Conservation (phyloP, 2,888 invertebrate species). For the Dasypolia templi region DNA sequence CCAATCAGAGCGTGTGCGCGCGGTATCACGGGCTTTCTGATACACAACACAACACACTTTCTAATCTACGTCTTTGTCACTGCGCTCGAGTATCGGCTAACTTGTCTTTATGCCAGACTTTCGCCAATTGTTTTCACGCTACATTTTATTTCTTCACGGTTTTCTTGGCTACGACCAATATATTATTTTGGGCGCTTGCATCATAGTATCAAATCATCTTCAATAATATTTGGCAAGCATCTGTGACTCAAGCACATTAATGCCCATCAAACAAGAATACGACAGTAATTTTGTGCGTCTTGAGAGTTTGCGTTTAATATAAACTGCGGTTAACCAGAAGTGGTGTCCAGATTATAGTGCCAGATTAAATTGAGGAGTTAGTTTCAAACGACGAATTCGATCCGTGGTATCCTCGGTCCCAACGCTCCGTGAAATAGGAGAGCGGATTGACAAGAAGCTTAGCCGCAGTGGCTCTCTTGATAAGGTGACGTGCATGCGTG, state of each 20-base stretch:
- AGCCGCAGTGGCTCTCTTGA: conserved; percentile 84
- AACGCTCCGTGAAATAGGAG: conserved; percentile 84
- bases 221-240: conserved; percentile 52
- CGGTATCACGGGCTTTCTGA: conserved; percentile 87
- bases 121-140: conserved; percentile 90
- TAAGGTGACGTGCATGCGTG: conserved; percentile 87
- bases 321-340: conserved; percentile 84
- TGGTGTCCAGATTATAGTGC: conserved; percentile 79
- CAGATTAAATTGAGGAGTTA: conserved; percentile 79
- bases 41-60: conserved; percentile 89
- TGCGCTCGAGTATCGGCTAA: conserved; percentile 86
- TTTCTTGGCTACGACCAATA: conserved; percentile 78
- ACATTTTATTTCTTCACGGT: conserved; percentile 85
- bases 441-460: conserved; percentile 83
- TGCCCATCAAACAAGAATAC: conserved; percentile 43
- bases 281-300: conserved; percentile 54
- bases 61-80: conserved; percentile 90
- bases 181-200: conserved; percentile 77
- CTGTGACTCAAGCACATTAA: conserved; percentile 41
- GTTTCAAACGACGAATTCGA: conserved; percentile 81
- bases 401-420: conserved; percentile 77
- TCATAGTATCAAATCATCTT: conserved; percentile 70
- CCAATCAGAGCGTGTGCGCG: conserved; percentile 88
- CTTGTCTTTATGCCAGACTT: conserved; percentile 86
- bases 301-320: conserved; percentile 66